phyloP scores from a whole-genome alignment of 2,797 vertebrate species.

The Tinamus major region DNA sequence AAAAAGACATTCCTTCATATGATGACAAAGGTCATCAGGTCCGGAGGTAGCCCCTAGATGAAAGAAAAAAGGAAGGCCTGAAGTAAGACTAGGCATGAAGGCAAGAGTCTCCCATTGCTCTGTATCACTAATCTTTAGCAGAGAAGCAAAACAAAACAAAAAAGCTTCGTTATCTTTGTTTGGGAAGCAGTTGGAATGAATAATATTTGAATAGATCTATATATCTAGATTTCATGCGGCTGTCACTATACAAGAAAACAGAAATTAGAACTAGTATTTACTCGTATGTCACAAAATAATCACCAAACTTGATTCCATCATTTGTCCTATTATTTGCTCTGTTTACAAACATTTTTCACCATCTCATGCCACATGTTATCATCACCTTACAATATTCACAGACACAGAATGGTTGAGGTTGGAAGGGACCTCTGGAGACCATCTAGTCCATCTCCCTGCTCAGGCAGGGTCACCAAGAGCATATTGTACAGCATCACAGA shows the following conservation, averaged over 20 bases:
- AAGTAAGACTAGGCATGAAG: neutral
- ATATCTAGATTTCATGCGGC: slow-evolving; percentile 21
- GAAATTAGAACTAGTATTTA: slow-evolving; percentile 43
- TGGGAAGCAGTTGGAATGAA: slow-evolving; percentile 7
- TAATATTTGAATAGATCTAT: slow-evolving; percentile 39
- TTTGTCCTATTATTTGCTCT: slow-evolving; percentile 31
- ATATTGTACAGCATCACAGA: too few species aligned
- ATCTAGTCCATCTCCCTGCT: too few species aligned
- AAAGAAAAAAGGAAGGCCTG: neutral
- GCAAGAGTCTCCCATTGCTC: neutral
- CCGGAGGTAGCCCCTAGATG: neutral
- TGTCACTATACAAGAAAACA: neutral
- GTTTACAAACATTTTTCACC: slow-evolving; percentile 26
- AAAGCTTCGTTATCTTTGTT: neutral
- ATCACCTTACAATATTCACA: slow-evolving; percentile 51
- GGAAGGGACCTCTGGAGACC: too few species aligned
- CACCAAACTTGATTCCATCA: neutral
- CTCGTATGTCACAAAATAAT: slow-evolving; percentile 36
- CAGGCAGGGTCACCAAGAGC: too few species aligned
- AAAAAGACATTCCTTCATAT: neutral
- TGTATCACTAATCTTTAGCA: neutral
- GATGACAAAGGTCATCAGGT: neutral
- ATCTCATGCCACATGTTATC: slow-evolving; percentile 4
- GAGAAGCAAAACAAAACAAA: neutral
- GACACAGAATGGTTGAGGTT: too few species aligned